Evolutionary conservation across 2,888 invertebrate species (phyloP), one percentile per base, ranked within the genome.

Genomic region (Achlya flavicornis): DNA sequence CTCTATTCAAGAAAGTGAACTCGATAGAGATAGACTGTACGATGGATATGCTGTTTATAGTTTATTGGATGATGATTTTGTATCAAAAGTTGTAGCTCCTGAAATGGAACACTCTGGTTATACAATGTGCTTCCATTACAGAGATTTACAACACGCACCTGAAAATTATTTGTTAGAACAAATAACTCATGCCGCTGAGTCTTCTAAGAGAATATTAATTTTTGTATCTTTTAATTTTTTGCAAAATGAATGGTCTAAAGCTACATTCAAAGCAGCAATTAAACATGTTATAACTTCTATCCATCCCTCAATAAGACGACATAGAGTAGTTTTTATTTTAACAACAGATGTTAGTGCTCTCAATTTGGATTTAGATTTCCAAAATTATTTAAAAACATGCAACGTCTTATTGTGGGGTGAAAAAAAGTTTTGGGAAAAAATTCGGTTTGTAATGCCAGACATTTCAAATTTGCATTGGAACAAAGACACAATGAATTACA

Each of bases 21-120:
- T 95, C 38, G 94, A 95, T 80, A 90, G 94, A 75, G 96, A 96
- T 81, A 95, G 97, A 74, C 93, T 97, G 63, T 98, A 97, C 89
- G 98, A 98, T 90, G 97, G 97, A 68, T 98, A 98, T 89, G 95
- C 98, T 83, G 96, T 97, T 62, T 98, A 98, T 93, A 97, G 97
- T 90, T 95, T 96, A 79, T 95, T 96, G 77, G 97, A 98, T 94
- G 97, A 94, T 88, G 96, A 94, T 94, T 96, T 94, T 85, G 95
- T 95, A 89, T 96, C 89, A 83, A 95, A 90, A 94, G 96, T 94
- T 89, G 96, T 94, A 81, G 97, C 92, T 88, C 96, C 87, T 84
- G 97, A 97, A 88, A 92, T 98, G 80, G 97, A 97, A 89, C 96
- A 96, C 76, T 92, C 89, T 16, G 94, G 94, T 72, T 94, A 94